Evolutionary conservation across 2,888 invertebrate species (phyloP).

Genomic region (Drosophila pseudotakahashii): DNA sequence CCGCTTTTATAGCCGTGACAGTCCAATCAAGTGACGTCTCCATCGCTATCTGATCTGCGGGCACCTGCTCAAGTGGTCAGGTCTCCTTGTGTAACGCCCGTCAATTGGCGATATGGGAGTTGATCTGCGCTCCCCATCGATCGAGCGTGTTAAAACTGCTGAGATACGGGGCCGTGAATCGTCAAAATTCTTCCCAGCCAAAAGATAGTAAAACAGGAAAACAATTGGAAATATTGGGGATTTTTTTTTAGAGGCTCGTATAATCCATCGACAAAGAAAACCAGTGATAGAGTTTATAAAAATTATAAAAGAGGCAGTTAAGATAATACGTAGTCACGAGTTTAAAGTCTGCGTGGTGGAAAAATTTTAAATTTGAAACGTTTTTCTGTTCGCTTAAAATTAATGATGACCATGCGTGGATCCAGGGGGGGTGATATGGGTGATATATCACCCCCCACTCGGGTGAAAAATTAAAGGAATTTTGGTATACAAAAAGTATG

Average conservation of each 20-base stretch:
- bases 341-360: not conserved
- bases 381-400: too few relatives aligned
- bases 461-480: too few relatives aligned
- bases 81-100: constrained; percentile 25
- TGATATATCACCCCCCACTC: too few relatives aligned
- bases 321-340: not conserved
- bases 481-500: too few relatives aligned
- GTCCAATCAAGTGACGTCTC: constrained; percentile 15
- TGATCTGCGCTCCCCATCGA: constrained; percentile 26
- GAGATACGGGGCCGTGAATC: constrained; percentile 30
- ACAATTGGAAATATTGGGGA: constrained; percentile 16
- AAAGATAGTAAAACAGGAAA: constrained; percentile 22
- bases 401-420: not conserved
- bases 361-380: too few relatives aligned
- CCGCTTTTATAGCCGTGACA: constrained; percentile 35
- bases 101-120: constrained; percentile 20
- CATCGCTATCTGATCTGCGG: constrained; percentile 36
- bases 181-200: not conserved
- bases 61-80: constrained; percentile 34
- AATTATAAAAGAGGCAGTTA: constrained; percentile 6
- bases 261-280: constrained; percentile 3
- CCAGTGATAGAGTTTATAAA: constrained; percentile 1
- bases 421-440: too few relatives aligned
- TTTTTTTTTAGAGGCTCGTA: constrained; percentile 13
- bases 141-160: constrained; percentile 14